These are phyloP conservation scores for Enteromius fasciolatus DNA, from an alignment of 2,797 vertebrate species.

Conservation along the genomic window DNA sequence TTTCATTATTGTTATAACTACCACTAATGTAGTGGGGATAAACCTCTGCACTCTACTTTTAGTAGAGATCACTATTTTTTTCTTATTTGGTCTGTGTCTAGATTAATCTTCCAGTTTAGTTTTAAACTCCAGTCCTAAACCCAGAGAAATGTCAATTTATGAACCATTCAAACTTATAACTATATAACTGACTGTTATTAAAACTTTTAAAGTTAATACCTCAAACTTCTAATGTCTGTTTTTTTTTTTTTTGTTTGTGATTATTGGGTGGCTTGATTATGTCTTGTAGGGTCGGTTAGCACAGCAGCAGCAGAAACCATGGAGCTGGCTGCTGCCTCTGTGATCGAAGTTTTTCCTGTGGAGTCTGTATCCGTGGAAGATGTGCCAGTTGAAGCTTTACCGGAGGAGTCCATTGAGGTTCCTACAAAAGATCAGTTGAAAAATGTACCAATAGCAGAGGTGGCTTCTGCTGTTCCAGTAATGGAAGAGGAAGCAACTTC, in stretches of 20 bases:
- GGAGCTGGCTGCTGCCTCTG: slow-evolving; percentile 65
- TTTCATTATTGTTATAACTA: background rate
- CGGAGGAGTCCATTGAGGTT: slow-evolving; percentile 15
- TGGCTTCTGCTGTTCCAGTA: slow-evolving; percentile 9
- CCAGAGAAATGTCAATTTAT: background rate
- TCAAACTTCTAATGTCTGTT: slow-evolving; percentile 2
- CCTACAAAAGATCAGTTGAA: background rate
- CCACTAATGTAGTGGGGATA: slow-evolving; percentile 5
- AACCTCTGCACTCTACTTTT: background rate
- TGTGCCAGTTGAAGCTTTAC: slow-evolving; percentile 14
- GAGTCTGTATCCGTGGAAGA: slow-evolving; percentile 15
- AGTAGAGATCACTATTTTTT: background rate
- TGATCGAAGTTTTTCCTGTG: slow-evolving; percentile 23
- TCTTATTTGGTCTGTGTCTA: background rate
- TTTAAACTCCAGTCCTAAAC: background rate
- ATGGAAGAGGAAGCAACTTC: slow-evolving; percentile 24
- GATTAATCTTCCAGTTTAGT: background rate
- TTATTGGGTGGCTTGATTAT: slow-evolving; percentile 71
- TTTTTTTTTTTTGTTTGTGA: slow-evolving; percentile 60
- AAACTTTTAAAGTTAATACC: background rate
- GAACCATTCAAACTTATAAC: background rate
- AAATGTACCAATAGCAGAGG: slow-evolving; percentile 26
- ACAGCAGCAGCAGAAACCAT: slow-evolving; percentile 5
- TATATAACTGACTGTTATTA: background rate
- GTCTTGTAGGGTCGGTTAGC: slow-evolving; percentile 70